Evolutionary conservation across 2,888 invertebrate species (phyloP), one percentile per base, ranked within the genome.

Genomic region (Dryadula phaetusa): DNA sequence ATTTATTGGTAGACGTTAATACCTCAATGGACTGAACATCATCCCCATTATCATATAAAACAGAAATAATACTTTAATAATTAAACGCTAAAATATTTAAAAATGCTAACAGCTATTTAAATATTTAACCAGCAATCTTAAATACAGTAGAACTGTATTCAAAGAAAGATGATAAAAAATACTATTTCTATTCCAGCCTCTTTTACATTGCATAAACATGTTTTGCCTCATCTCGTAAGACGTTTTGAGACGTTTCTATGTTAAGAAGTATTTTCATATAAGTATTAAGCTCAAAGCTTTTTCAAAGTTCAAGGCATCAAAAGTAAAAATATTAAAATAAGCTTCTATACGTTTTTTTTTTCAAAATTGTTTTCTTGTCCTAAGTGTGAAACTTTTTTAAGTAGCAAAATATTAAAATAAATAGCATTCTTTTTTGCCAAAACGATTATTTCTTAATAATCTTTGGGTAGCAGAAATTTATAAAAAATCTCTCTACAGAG

Each of bases 191-290:
- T n/a, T 49, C 37, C 37, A 37, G 37, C n/a, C n/a, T 56, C 37
- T 22, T 56, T 37, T n/a, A 56, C 10, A 42, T 44, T 12, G 16
- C 22, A 44, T 44, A 60, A 60, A 16, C 16, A 42, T 60, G 44
- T 60, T 56, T 44, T 60, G 16, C n/a, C 28, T 44, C 54, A 40
- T 56, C 60, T n/a, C 42, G 18, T 32, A 60, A 60, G 44, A 44
- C 16, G 25, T 44, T 60, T 54, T 54, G n/a, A 58, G 42, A 16
- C 22, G 42, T 25, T 44, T 60, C 58, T 58, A 42, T 58, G 28
- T 52, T 42, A 44, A 14, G 60, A 44, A 60, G 44, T 32, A 18
- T 32, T 44, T 58, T 60, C n/a, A 37, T 3, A n/a, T 58, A 25
- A 10, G 40, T 25, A 25, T 28, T 25, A 3, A 16, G 42, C 22